Evolutionary conservation across 2,888 invertebrate species (phyloP).

Genomic region (Portevinia maculata): DNA sequence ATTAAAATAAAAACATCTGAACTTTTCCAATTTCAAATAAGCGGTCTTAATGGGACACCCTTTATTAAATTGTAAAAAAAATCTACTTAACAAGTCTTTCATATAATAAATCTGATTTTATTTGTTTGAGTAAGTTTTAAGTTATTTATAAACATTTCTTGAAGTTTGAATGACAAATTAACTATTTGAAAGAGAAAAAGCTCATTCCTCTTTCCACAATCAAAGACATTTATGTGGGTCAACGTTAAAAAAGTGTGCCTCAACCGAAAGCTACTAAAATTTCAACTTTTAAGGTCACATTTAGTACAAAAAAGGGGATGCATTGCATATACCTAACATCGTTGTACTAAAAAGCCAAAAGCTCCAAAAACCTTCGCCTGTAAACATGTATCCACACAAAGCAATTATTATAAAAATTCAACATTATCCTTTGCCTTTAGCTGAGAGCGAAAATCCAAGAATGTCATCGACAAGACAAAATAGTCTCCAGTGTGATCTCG

Average conservation of each 20-base stretch:
- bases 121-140: no score
- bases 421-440: constrained; percentile 22
- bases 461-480: constrained; percentile 44
- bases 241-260: not conserved
- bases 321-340: not conserved
- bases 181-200: no score
- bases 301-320: constrained; percentile 11
- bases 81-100: no score
- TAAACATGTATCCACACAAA: constrained; percentile 46
- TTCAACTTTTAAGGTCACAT: constrained; percentile 16
- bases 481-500: constrained; percentile 68
- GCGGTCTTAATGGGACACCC: no score
- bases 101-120: no score
- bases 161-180: no score
- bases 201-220: not conserved
- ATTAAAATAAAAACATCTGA: no score
- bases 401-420: constrained; percentile 4
- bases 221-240: not conserved
- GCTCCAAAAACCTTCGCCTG: constrained; percentile 10
- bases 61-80: no score
- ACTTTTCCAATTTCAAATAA: no score
- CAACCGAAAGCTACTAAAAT: not conserved
- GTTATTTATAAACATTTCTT: no score
- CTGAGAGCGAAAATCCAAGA: constrained; percentile 27
- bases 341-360: constrained; percentile 40